These are phyloP conservation scores for Microtus oregoni DNA, from an alignment of 2,113 vertebrate species.

Conservation along the genomic window DNA sequence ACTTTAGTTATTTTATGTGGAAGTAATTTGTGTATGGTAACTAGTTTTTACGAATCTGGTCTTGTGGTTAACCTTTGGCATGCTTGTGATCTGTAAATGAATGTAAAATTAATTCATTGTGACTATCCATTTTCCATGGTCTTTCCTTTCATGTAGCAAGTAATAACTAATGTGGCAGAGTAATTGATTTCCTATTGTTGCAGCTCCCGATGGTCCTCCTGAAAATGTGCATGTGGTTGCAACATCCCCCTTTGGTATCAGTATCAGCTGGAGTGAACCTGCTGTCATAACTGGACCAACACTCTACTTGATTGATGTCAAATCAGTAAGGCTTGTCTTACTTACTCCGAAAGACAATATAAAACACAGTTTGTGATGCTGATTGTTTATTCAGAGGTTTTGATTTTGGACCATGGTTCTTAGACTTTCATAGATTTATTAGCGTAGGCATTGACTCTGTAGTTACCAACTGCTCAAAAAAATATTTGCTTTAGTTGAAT, in stretches of 20 bases:
- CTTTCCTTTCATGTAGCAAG: neutral
- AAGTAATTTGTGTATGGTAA: neutral
- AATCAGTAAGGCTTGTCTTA: slow-evolving; percentile 84
- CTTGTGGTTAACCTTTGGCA: slow-evolving; percentile 9
- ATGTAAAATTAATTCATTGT: slow-evolving; percentile 54
- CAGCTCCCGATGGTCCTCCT: slow-evolving; percentile 95
- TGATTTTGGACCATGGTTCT: neutral
- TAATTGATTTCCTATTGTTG: slow-evolving; percentile 67
- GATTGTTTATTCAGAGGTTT: neutral
- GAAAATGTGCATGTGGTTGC: slow-evolving; percentile 88
- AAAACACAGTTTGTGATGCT: neutral
- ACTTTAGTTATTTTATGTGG: neutral
- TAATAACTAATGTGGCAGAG: neutral
- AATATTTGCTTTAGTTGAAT: neutral
- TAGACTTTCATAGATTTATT: neutral
- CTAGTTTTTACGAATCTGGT: neutral
- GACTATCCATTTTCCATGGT: slow-evolving; percentile 25
- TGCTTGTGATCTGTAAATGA: slow-evolving; percentile 35
- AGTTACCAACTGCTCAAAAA: neutral
- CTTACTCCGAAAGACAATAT: neutral
- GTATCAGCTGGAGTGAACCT: slow-evolving; percentile 92
- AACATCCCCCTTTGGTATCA: slow-evolving; percentile 90
- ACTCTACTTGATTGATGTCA: slow-evolving; percentile 93
- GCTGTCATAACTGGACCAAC: slow-evolving; percentile 93
- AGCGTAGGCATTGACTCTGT: neutral